Evolutionary conservation across 2,888 invertebrate species (phyloP), one percentile per base, ranked within the genome.

Genomic region (Abrostola triplasia): DNA sequence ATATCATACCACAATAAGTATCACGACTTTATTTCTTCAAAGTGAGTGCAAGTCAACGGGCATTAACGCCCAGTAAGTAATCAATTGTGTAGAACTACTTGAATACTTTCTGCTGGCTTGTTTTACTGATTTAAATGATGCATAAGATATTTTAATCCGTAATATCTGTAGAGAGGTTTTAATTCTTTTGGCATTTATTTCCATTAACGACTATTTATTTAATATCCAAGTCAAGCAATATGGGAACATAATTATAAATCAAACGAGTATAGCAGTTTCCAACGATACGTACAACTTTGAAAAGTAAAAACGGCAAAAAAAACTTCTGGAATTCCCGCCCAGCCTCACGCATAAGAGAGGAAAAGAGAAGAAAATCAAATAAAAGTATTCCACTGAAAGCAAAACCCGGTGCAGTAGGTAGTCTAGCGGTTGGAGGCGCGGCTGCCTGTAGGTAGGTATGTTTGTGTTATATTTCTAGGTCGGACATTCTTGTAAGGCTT

Each of bases 101-200:
- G 52, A 55, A 65, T 55, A 53, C 40, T 61, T 38, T 59, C 35
- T 50, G 36, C 41, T 42, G 38, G 51, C 58, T 61, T 61, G 54
- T 71, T 63, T 36, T 56, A 59, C 44, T 58, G 13, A 50, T 64
- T 65, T 73, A 68, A 79, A 79, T 66, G 77, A 56, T 59, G 70
- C 76, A 70, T 73, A 79, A 76, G 71, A 77, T 70, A 73, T 76
- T 79, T 73, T 66, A 70, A 76, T 70, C 67, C 65, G 47, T 66
- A 68, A 54, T 50, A 42, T 67, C 59, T 44, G 62, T 76, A 60
- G 69, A 76, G 76, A 68, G 48, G 64, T n/a, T 6, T 5, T 49
- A 24, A 35, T 36, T 49, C n/a, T 6, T 11, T 36, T 49, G 9
- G 10, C 1, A 5, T 36, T 49, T 5, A 5, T 7, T 7, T 44